These are phyloP conservation scores for Ceratina australensis DNA, from an alignment of 1,140 invertebrate genomes.

Conservation along the genomic window DNA sequence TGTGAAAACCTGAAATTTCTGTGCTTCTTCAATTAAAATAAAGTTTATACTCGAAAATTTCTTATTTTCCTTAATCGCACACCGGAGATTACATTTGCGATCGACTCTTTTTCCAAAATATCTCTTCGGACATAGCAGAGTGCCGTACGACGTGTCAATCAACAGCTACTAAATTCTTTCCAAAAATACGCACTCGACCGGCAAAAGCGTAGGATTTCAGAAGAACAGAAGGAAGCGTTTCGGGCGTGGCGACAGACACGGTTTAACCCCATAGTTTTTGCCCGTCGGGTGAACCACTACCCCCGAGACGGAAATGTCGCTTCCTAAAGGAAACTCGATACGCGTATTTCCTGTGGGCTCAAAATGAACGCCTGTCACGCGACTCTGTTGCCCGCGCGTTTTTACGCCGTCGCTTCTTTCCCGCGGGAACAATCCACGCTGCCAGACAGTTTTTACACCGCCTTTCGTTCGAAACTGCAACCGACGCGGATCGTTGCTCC, in stretches of 20 bases:
- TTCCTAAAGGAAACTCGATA: slow-evolving; percentile 54
- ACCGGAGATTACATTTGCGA: too few species aligned
- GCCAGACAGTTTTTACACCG: slow-evolving; percentile 11
- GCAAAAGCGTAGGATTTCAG: slow-evolving; percentile 17
- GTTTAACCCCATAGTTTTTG: slow-evolving; percentile 9
- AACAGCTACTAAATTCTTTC: background rate
- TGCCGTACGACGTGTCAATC: background rate
- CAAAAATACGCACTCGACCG: background rate
- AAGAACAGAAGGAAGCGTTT: slow-evolving; percentile 18
- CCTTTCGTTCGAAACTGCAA: background rate
- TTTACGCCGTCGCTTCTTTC: slow-evolving; percentile 33
- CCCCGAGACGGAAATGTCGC: slow-evolving; percentile 36
- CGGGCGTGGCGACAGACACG: background rate
- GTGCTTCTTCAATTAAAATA: too few species aligned
- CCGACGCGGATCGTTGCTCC: too few species aligned
- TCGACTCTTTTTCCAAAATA: too few species aligned
- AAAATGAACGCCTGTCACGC: slow-evolving; percentile 34
- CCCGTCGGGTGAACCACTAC: background rate
- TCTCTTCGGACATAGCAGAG: too few species aligned
- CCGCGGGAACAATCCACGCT: slow-evolving; percentile 27
- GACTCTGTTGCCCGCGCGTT: background rate
- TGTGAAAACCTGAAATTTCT: too few species aligned
- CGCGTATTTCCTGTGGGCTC: slow-evolving; percentile 52
- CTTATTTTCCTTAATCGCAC: too few species aligned
- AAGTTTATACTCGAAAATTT: too few species aligned